phyloP scores from a whole-genome alignment of 2,888 invertebrate species.

The Perdita meconis region DNA sequence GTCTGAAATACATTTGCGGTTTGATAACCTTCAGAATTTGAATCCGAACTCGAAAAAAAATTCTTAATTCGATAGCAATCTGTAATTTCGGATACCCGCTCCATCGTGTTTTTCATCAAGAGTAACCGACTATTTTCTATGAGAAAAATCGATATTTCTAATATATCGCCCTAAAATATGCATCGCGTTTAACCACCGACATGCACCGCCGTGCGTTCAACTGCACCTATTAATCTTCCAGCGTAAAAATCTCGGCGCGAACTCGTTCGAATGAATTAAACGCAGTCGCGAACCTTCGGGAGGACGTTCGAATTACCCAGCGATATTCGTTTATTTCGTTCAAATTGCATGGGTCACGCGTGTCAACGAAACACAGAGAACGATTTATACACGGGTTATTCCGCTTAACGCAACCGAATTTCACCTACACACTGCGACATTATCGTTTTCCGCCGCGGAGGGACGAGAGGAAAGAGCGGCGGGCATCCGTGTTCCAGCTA shows the following conservation, averaged over 20 bases:
- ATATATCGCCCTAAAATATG: too few relatives aligned
- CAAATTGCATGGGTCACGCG: constrained; percentile 8
- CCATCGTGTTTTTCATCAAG: too few relatives aligned
- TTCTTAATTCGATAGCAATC: too few relatives aligned
- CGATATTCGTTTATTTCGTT: constrained; percentile 11
- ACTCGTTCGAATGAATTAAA: constrained; percentile 8
- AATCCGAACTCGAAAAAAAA: too few relatives aligned
- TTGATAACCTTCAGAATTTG: too few relatives aligned
- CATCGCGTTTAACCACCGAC: not conserved
- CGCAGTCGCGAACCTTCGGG: constrained; percentile 11
- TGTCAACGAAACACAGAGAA: constrained; percentile 12
- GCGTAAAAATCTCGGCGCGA: constrained; percentile 5
- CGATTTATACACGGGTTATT: constrained; percentile 37
- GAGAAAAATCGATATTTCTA: too few relatives aligned
- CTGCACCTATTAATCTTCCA: constrained; percentile 9
- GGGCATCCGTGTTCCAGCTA: constrained; percentile 28
- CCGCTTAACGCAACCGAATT: constrained; percentile 25
- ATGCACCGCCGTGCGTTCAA: not conserved
- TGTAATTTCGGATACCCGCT: too few relatives aligned
- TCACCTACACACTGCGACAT: constrained; percentile 34
- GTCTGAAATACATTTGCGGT: too few relatives aligned
- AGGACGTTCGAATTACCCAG: not conserved
- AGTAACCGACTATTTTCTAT: too few relatives aligned
- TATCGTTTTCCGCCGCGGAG: constrained; percentile 31
- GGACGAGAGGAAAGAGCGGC: not conserved